phyloP scores from a whole-genome alignment of 2,888 invertebrate species.

The Ariolimax columbianus region DNA sequence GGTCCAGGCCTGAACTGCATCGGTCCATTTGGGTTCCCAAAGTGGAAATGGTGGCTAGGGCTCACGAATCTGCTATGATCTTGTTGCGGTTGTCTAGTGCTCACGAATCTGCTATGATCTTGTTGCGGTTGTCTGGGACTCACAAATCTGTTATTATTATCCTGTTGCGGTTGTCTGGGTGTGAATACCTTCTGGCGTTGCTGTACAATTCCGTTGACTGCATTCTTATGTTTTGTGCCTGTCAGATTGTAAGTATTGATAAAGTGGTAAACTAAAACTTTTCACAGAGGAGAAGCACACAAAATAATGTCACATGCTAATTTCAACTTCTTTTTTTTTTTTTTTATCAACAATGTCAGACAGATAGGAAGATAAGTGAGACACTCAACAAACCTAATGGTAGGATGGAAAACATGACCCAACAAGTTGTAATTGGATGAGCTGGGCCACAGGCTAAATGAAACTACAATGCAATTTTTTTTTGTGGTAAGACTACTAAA shows the following conservation, averaged over 20 bases:
- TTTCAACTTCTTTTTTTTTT: too few species aligned
- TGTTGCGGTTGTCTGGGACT: not conserved
- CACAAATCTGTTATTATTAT: too few species aligned
- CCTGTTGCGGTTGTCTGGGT: not conserved
- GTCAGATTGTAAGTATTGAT: not conserved
- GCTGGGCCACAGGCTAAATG: too few species aligned
- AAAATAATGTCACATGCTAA: too few species aligned
- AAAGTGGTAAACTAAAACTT: not conserved
- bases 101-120: not conserved
- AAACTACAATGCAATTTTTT: too few species aligned
- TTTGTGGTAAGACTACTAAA: too few species aligned
- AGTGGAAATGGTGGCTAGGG: not conserved
- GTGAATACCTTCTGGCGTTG: constrained; percentile 3
- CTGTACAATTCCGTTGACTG: not conserved
- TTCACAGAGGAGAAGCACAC: too few species aligned
- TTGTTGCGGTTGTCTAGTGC: constrained; percentile 7
- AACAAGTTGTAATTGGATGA: too few species aligned
- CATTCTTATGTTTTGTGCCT: constrained; percentile 19
- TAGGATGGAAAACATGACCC: too few species aligned
- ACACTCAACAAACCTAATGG: too few species aligned
- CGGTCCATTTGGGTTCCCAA: not conserved
- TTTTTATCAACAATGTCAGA: too few species aligned
- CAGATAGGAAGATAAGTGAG: too few species aligned
- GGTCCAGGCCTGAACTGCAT: not conserved
- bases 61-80: not conserved